Evolutionary conservation across 2,797 vertebrate genomes (phyloP), one percentile per base, ranked within the genome.

Genomic region (Galago senegalensis): DNA sequence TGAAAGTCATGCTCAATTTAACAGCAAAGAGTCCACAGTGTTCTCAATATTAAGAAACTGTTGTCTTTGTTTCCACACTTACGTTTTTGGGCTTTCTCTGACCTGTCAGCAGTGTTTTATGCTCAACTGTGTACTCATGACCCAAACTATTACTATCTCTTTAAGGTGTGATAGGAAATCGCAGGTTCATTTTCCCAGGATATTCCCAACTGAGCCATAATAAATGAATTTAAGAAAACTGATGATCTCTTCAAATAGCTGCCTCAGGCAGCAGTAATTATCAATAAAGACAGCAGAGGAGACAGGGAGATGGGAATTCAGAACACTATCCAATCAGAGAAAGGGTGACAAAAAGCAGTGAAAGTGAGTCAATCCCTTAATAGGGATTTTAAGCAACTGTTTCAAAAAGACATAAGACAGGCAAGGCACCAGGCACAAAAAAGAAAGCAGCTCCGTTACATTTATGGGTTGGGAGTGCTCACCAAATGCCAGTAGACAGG

Each of bases 1-100:
- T 94, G 76, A 96, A 96, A 97, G 96, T 92, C 96, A 97, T 31
- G 97, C 97, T 97, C 95, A 97, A 98, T 97, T 98, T 97, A 97
- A 83, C 93, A 95, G 89, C 89, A 93, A 96, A 95, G 80, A 87
- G 80, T 77, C 63, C 84, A 93, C 77, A 89, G 91, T 95, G 87
- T 92, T 91, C 94, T 94, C 58, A 4, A 58, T 31, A 91, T 70
- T 85, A 94, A 92, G 84, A 95, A 92, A 81, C 40, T 16, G 27
- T 82, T 63, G 43, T 37, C 79, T 89, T 65, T 86, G 91, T 93
- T 93, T 73, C 86, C 21, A 34, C 2, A 49, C 67, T 87, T 72
- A 40, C n/a, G 91, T 94, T 79, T 79, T 43, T 0, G 43, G 16
- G 27, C 58, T 76, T 77, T 87, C 92, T 94, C 93, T 73, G 75